Conservation (phyloP, 1,140 invertebrate species). For the Zaprionus tsacasi region DNA sequence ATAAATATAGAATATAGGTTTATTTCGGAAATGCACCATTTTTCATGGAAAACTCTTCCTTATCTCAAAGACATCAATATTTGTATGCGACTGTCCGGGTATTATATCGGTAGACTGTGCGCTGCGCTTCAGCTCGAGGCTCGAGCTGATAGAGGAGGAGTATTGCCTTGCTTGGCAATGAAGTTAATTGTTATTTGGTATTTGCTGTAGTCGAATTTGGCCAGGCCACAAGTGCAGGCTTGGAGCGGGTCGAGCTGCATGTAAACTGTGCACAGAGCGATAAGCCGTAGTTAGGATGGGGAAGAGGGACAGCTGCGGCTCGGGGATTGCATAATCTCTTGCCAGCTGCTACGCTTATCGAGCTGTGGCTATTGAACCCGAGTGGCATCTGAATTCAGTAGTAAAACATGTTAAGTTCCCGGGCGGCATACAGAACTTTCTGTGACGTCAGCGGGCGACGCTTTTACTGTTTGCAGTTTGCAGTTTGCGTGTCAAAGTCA, state of each 20-base stretch:
- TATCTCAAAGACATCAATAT: too few relatives aligned
- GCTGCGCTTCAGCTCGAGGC: too few relatives aligned
- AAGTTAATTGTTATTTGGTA: neutral
- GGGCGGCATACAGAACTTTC: neutral
- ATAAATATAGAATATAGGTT: too few relatives aligned
- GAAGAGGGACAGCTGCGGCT: neutral
- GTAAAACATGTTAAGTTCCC: constrained; percentile 14
- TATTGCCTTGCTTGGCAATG: neutral
- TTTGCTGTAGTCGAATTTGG: neutral
- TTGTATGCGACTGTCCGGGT: too few relatives aligned
- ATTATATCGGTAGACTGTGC: too few relatives aligned
- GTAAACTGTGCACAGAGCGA: neutral
- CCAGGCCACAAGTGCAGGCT: neutral
- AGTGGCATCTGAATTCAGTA: neutral
- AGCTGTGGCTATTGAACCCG: constrained; percentile 38
- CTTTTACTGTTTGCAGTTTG: constrained; percentile 22
- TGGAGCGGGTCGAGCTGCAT: constrained; percentile 13
- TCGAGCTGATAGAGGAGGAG: neutral
- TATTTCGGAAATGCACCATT: too few relatives aligned
- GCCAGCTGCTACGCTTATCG: constrained; percentile 32
- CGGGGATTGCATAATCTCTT: constrained; percentile 40
- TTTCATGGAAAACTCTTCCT: too few relatives aligned
- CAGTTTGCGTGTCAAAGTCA: constrained; percentile 74
- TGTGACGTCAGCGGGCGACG: constrained; percentile 55
- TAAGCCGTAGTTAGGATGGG: neutral